Base-by-base conservation (phyloP, 2,888 invertebrate genomes). In the Nomada ruficornis region DNA sequence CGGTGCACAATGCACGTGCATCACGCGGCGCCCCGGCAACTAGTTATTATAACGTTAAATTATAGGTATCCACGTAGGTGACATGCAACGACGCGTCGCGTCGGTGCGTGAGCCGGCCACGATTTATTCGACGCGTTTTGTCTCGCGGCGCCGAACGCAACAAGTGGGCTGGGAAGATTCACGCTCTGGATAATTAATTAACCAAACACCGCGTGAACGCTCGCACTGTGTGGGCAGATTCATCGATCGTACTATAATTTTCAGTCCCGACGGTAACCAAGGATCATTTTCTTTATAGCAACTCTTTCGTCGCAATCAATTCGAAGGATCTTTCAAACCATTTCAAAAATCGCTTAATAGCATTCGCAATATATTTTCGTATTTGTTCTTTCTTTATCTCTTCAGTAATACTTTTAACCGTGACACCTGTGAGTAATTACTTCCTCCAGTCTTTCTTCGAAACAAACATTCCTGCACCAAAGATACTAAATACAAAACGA, bases 31-130 rank as follows among this genome's bases (percentile, higher is more conserved):
- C 88, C 84, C 86, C 81, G 72, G 29, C 80, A 55, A 88, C 86
- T 88, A 89, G 87, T 90, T 90, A 90, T 90, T 89, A 90, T 86
- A 89, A 89, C 85, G 83, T 70, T 88, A 88, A 89, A 90, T 90
- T 88, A 89, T 86, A 90, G 86, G 78, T 81, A 88, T 85, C 77
- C 80, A 74, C 82, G 63, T 83, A 86, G 86, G 83, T 85, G 88
- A 87, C 86, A 83, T 85, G 85, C 84, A 87, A 80, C 74, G 76
- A 73, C 77, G 57, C 54, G 57, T 57, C 57, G 57, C 57, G 70
- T 54, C 79, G 74, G 75, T 85, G 85, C 86, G 81, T 78, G 84
- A 78, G 76, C 47, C 26, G 26, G 67, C 59, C 67, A 79, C 82
- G 82, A 87, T 87, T 87, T 87, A 87, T 84, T 84, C 85, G 57